These are phyloP conservation scores for Typhlomys cinereus DNA, from an alignment of 2,113 vertebrate genomes.

Conservation along the genomic window DNA sequence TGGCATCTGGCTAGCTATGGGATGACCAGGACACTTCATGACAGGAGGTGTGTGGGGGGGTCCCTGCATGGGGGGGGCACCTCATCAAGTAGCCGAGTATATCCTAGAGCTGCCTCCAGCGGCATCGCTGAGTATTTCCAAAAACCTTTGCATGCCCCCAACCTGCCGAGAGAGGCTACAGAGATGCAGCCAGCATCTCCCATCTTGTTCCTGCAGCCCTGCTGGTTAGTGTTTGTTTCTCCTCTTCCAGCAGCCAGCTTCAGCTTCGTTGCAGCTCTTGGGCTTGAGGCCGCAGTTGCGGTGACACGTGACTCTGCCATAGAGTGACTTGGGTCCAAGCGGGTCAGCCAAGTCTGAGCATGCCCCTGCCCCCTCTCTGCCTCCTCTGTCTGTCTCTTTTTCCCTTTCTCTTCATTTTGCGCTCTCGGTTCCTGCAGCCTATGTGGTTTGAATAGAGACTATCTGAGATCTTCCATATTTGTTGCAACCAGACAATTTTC, in stretches of 20 bases:
- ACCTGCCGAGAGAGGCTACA: background rate
- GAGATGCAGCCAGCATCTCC: background rate
- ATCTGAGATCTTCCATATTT: slow-evolving; percentile 62
- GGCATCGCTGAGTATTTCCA: too few relatives aligned
- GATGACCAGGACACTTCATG: too few relatives aligned
- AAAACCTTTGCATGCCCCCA: background rate
- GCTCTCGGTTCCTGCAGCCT: slow-evolving; percentile 66
- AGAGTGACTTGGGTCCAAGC: slow-evolving; percentile 74
- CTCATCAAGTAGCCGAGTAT: rapidly evolving
- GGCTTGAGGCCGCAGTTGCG: slow-evolving; percentile 11
- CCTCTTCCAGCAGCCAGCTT: background rate
- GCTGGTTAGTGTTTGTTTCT: background rate
- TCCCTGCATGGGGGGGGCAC: rapidly evolving
- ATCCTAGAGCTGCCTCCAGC: background rate
- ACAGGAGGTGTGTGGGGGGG: background rate
- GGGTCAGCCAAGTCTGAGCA: slow-evolving; percentile 75
- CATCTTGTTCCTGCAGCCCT: background rate
- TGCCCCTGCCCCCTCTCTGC: too few relatives aligned
- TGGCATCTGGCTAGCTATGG: background rate
- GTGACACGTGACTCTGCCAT: slow-evolving; percentile 47
- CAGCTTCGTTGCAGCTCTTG: background rate
- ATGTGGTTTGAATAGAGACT: slow-evolving; percentile 48
- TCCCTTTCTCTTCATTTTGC: too few relatives aligned
- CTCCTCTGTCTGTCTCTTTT: too few relatives aligned
- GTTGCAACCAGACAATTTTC: background rate